Base-by-base conservation (phyloP, 2,888 invertebrate species). In the Chloroclysta siterata region DNA sequence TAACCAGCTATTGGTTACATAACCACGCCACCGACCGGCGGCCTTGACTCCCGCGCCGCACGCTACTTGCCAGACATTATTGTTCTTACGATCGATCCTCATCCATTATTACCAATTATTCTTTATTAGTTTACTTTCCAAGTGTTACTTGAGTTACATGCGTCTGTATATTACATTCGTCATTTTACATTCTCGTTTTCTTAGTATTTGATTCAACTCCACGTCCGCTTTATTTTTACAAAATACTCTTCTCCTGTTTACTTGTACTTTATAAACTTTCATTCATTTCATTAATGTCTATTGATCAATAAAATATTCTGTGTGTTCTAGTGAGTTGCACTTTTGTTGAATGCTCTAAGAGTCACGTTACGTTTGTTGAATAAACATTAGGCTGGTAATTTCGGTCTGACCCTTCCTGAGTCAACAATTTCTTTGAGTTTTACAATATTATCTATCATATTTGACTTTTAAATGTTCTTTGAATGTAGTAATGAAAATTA, bases 11-110 rank as follows among this genome's bases (percentile, higher is more conserved):
- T 68, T 73, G 75, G 82, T 93, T 92, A 91, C 76, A 84, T 93
- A 92, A 93, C 81, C 85, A 83, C 84, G 85, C 85, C 84, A 84
- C 62, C 52, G 56, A 62, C 83, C 74, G 68, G 72, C 82, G 92
- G 91, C 93, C 93, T 93, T 93, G 93, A 93, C 92, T 93, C 93
- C 90, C 89, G 92, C 92, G 90, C 90, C 80, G 84, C 77, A 79
- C 78, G 74, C 78, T 75, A 71, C 75, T 81, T 85, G 83, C 79
- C 81, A 81, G 78, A 75, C 78, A 70, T 69, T 76, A 76, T 73
- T 77, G 72, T 72, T 76, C 65, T 62, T 48, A 58, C 54, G 51
- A 65, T 65, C 58, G 65, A 65, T 62, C 61, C 60, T 58, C 54
- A 15, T 14, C 52, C 36, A 55, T 65, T 62, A 55, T 47, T 51